Base-by-base conservation (phyloP, 2,888 invertebrate species). In the Drosophila demipolita region DNA sequence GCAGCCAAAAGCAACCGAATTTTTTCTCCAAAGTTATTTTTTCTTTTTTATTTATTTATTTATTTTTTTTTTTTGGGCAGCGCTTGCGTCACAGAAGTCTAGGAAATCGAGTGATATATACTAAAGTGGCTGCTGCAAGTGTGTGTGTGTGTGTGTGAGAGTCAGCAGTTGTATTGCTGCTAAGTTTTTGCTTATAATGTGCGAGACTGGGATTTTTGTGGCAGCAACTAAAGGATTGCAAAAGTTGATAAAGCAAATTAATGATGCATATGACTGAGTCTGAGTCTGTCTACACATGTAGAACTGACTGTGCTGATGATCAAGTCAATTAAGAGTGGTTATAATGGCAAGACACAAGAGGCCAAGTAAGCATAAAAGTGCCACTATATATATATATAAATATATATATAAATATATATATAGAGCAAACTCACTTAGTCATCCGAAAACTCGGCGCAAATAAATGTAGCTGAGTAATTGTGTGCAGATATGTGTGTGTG, bases 381-480 rank as follows among this genome's bases (percentile, higher is more conserved):
- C 26, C 26, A 38, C 20, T 38, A n/a, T n/a, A 29, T 42, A 40
- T 60, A 38, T 32, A 33, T 45, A 48, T 35, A 29, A 49, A 38
- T 49, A 50, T 36, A 52, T 8, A 50, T 36, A 52, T 8, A 40
- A 9, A 45, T 63, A 52, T 36, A 36, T 36, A 48, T 59, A 73
- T 76, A 53, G 68, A 53, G 61, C 58, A 64, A 52, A 68, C 48
- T 64, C 73, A 82, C 89, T 88, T 85, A 89, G 87, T 84, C 85
- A 86, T 82, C 82, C 78, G 48, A 75, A 78, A 83, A 74, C 65
- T 71, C 58, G 57, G 66, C 57, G 75, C 78, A 74, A 83, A 84
- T 78, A 75, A 78, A 74, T 82, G 68, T 78, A 66, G 78, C 78
- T 82, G 79, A 80, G 86, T 81, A 81, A 79, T 84, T 79, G 76